Evolutionary conservation across 2,888 invertebrate genomes (phyloP).

Genomic region (Argyra leucocephala): DNA sequence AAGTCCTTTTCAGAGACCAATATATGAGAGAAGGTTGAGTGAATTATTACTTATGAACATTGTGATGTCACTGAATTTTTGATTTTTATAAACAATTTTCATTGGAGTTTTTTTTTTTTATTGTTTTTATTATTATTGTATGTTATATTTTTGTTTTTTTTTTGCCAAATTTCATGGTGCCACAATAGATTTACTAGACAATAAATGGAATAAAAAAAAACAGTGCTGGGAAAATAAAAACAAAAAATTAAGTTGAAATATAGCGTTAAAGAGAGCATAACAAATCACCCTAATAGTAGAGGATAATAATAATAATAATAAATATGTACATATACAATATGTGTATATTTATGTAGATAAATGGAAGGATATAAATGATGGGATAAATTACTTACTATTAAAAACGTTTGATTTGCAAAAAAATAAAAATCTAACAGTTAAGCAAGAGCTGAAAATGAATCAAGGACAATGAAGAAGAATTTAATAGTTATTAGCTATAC

Average conservation of each 20-base stretch:
- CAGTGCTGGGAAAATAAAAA: not conserved
- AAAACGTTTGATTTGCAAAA: no score
- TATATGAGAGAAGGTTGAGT: not conserved
- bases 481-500: no score
- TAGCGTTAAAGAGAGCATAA: slow-evolving; percentile 18
- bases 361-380: not conserved
- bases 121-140: not conserved
- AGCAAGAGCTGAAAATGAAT: no score
- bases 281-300: slow-evolving; percentile 19
- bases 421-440: no score
- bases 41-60: slow-evolving; percentile 4
- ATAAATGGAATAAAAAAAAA: not conserved
- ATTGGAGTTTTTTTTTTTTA: not conserved
- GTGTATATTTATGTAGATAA: not conserved
- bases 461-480: no score
- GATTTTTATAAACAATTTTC: no score
- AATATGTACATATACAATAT: not conserved
- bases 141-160: not conserved
- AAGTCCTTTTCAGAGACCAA: not conserved
- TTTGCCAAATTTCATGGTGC: not conserved
- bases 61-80: not conserved
- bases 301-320: slow-evolving; percentile 12
- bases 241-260: not conserved
- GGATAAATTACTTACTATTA: slow-evolving; percentile 2
- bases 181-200: not conserved